Base-by-base conservation (phyloP, 2,113 vertebrate genomes). In the Halcyon malimbica region DNA sequence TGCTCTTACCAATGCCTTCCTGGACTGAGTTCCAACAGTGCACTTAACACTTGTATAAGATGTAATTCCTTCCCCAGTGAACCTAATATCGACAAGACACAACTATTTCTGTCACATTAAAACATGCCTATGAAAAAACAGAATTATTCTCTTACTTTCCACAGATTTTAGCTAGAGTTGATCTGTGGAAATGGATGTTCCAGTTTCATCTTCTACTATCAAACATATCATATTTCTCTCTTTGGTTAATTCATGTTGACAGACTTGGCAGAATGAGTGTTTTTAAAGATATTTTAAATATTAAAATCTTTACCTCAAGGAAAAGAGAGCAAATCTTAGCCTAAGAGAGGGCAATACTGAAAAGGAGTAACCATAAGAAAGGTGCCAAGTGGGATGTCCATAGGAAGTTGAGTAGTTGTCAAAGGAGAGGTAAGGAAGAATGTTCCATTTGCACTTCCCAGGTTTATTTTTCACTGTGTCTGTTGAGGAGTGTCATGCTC, bases 221-320 rank as follows among this genome's bases (percentile, higher is more conserved):
- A 59, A 79, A 35, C 11, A 11, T 39, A 64, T 31, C 60, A 88
- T 29, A 21, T 70, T 84, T 95, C 67, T 90, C 15, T 93, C 44
- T 68, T 81, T 54, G 31, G 28, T 93, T 83, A 90, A 62, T 53
- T 83, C 62, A 28, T 31, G 23, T 62, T 59, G 86, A 46, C 39
- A 84, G 62, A 39, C 24, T 54, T 84, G 44, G 48, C 54, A 94
- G 62, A 93, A 77, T 31, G 14, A 41, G 9, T 82, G 10, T 23
- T 84, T 95, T 76, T 29, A 87, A 91, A 93, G 37, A 46, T 68
- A 74, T 69, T 89, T 91, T 57, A 56, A 89, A 73, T 84, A 44
- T 15, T 71, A 85, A 44, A 44, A 12, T 76, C 42, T 85, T 83
- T 93, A 64, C 19, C 10, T 35, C 33, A 89, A 87, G 25, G 46